Evolutionary conservation across 2,888 invertebrate genomes (phyloP).

Genomic region (Diogma glabrata): DNA sequence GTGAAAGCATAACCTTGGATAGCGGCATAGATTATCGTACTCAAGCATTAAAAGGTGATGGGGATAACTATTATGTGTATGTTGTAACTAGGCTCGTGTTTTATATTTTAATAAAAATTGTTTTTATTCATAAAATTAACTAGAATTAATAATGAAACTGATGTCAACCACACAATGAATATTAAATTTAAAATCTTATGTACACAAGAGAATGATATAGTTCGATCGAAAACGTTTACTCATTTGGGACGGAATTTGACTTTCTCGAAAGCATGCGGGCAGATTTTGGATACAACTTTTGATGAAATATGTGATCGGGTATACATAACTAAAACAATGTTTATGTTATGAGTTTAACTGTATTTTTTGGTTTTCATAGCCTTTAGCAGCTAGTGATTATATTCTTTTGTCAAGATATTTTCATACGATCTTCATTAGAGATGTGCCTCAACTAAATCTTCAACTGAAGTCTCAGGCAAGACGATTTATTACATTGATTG

Average conservation of each 20-base stretch:
- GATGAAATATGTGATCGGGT: constrained; percentile 84
- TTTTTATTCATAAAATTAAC: constrained; percentile 34
- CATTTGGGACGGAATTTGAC: constrained; percentile 83
- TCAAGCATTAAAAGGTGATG: constrained; percentile 49
- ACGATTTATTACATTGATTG: constrained; percentile 92
- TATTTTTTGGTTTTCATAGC: constrained; percentile 50
- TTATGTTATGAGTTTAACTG: constrained; percentile 6
- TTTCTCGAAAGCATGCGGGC: constrained; percentile 84
- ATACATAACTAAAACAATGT: constrained; percentile 33
- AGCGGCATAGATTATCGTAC: constrained; percentile 92
- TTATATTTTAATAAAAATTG: too few species aligned
- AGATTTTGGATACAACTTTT: constrained; percentile 80
- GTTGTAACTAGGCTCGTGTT: background rate
- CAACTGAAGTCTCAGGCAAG: constrained; percentile 75
- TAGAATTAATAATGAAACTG: too few species aligned
- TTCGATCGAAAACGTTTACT: constrained; percentile 71
- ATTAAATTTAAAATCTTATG: constrained; percentile 78
- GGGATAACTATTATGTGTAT: constrained; percentile 71
- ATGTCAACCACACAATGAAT: constrained; percentile 50
- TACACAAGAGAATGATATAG: constrained; percentile 80
- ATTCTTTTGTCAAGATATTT: constrained; percentile 85
- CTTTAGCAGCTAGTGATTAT: constrained; percentile 92
- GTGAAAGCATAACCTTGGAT: constrained; percentile 66
- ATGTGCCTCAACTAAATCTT: constrained; percentile 75
- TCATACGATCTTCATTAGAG: constrained; percentile 85